Conservation (phyloP, 2,113 vertebrate genomes). For the Pachyramphus minor region DNA sequence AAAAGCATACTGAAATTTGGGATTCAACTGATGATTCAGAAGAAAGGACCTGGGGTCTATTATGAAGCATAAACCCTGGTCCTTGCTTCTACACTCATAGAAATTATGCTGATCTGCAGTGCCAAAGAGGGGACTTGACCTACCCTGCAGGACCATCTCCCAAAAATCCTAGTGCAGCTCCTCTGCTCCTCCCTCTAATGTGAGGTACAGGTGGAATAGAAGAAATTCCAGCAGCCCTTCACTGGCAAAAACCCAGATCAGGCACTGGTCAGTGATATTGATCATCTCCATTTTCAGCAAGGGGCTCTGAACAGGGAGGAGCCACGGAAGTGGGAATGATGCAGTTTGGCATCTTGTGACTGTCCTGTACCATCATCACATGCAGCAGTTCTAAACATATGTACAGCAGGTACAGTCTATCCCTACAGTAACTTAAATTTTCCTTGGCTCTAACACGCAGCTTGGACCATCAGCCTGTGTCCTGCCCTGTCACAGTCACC, state of each 20-base stretch:
- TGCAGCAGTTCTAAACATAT: background rate
- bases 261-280: background rate
- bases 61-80: background rate
- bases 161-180: background rate
- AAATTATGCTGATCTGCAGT: background rate
- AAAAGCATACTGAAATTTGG: background rate
- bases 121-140: background rate
- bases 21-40: background rate
- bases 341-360: background rate
- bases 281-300: background rate
- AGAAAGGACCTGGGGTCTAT: background rate
- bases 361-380: background rate
- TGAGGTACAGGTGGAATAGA: background rate
- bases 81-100: background rate
- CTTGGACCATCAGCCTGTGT: background rate
- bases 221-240: background rate
- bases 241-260: background rate
- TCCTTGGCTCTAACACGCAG: background rate
- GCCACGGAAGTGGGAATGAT: background rate
- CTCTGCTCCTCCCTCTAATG: background rate
- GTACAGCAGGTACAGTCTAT: background rate
- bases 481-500: constrained; percentile 4
- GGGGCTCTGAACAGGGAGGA: background rate
- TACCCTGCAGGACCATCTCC: background rate
- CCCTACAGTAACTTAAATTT: background rate